Conservation (phyloP, 2,888 invertebrate genomes). For the Lypha dubia region DNA sequence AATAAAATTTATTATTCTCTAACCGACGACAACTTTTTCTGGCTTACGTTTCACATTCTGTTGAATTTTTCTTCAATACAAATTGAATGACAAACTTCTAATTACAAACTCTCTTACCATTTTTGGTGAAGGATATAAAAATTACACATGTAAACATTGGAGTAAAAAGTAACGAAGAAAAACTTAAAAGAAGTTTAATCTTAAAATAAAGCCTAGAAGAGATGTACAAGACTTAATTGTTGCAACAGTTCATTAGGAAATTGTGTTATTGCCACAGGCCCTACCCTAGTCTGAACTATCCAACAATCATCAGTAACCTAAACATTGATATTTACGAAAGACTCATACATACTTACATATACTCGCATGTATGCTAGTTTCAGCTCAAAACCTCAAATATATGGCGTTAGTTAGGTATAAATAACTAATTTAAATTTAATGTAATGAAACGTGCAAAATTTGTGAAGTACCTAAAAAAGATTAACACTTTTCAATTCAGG, state of each 20-base stretch:
- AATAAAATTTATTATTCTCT: too few relatives aligned
- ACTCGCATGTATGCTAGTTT: background rate
- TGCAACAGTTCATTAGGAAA: constrained; percentile 21
- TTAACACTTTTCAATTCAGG: constrained; percentile 59
- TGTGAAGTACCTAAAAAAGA: constrained; percentile 65
- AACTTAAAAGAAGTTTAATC: too few relatives aligned
- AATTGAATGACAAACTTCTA: too few relatives aligned
- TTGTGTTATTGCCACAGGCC: constrained; percentile 51
- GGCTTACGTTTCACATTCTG: too few relatives aligned
- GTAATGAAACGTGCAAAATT: constrained; percentile 72
- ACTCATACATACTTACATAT: constrained; percentile 3
- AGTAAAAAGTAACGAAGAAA: too few relatives aligned
- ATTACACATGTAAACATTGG: too few relatives aligned
- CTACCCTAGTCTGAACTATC: constrained; percentile 46
- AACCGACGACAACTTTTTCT: too few relatives aligned
- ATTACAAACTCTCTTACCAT: too few relatives aligned
- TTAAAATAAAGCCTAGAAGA: too few relatives aligned
- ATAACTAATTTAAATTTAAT: constrained; percentile 64
- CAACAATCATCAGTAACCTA: constrained; percentile 41
- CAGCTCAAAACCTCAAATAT: constrained; percentile 6
- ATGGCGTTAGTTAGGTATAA: constrained; percentile 34
- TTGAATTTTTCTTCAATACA: too few relatives aligned
- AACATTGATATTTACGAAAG: constrained; percentile 48
- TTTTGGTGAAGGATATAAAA: too few relatives aligned
- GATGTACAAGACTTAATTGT: background rate